These are phyloP conservation scores for Festucalex cinctus DNA, from an alignment of 2,113 vertebrate genomes.

Conservation along the genomic window DNA sequence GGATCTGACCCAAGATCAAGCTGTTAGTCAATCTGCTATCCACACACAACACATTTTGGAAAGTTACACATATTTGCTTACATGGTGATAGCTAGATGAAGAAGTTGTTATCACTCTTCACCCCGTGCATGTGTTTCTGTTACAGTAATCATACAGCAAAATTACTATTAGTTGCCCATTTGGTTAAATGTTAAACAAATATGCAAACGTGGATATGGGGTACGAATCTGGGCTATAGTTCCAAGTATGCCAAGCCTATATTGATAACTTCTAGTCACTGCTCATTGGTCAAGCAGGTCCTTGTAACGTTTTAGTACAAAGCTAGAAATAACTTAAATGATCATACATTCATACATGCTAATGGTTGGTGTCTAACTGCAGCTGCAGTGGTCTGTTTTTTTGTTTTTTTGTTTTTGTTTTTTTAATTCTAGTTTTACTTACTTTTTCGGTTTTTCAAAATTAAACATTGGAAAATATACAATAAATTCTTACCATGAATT, in stretches of 20 bases:
- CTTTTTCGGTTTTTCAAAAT: no score
- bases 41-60: slow-evolving; percentile 24
- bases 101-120: not conserved
- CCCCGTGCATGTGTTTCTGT: not conserved
- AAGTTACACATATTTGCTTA: slow-evolving; percentile 8
- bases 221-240: no score
- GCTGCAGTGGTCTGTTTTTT: not conserved
- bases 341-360: not conserved
- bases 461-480: no score
- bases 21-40: slow-evolving; percentile 71
- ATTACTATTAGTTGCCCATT: no score
- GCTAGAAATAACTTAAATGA: not conserved
- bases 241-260: not conserved
- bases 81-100: not conserved
- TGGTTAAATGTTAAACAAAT: no score
- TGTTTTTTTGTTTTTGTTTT: no score
- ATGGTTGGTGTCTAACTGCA: not conserved
- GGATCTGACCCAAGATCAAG: slow-evolving; percentile 67
- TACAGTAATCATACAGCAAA: slow-evolving; percentile 10
- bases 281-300: not conserved
- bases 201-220: no score
- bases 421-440: not conserved
- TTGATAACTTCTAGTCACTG: not conserved
- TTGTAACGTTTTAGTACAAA: not conserved
- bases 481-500: no score